Evolutionary conservation across 2,888 invertebrate genomes (phyloP), one percentile per base, ranked within the genome.

Genomic region (Glaucopsyche alexis): DNA sequence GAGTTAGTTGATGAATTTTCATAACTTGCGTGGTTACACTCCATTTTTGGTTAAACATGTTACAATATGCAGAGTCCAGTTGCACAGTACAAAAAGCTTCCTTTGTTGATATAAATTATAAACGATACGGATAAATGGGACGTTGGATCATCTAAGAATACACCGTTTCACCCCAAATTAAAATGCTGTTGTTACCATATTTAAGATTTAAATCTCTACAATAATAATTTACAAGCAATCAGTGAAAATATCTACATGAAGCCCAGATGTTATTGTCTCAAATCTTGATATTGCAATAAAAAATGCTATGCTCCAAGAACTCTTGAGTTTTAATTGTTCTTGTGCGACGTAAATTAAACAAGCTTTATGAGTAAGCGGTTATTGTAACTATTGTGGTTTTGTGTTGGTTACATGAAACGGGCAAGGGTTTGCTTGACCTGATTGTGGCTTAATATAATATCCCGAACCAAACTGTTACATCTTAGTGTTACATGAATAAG

Each of bases 401-500:
- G 79, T 82, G 81, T 80, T 77, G 74, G 86, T 86, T 86, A 90
- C 83, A 80, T 78, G 81, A 86, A 83, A 82, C 81, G 72, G 75
- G 79, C 88, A 83, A 83, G 84, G 83, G 83, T 83, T 83, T 78
- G 83, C 80, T 79, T 81, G 86, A 85, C 83, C 88, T 82, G 82
- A 80, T 85, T 89, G 90, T 76, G 89, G 86, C 81, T 83, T 78
- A 65, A 52, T 66, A 42, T 71, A 42, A 71, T 55, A 60, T 38
- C 13, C 29, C 29, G 7, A 29, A 19, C 60, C 29, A 60, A 60
- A 38, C 60, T 60, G 60, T 60, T 60, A 60, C 29, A 60, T 60
- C n/a, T n/a, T n/a, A n/a, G n/a, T 60, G 60, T 60, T 60, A 60
- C 29, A 60, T 60, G 9, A 47, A 4, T 47, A 7, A 8, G 13